These are phyloP conservation scores for Harpagus bidentatus DNA, from an alignment of 2,113 vertebrate genomes.

Conservation along the genomic window DNA sequence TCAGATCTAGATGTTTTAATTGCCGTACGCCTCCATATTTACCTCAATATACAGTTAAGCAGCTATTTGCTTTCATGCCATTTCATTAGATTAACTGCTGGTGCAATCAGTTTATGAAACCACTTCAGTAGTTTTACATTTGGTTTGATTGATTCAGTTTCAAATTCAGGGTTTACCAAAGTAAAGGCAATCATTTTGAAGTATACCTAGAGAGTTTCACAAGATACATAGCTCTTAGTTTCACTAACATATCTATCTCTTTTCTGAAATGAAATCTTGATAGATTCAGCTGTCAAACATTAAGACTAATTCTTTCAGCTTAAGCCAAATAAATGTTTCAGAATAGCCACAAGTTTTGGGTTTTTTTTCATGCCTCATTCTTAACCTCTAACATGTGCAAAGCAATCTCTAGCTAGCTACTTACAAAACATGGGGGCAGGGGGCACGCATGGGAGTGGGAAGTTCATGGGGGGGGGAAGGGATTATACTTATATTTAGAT, in stretches of 20 bases:
- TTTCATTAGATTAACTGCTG: neutral
- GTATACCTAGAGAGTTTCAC: neutral
- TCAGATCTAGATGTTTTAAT: neutral
- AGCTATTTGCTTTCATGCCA: neutral
- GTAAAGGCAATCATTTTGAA: neutral
- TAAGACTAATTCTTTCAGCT: neutral
- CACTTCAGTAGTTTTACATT: neutral
- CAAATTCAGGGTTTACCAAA: neutral
- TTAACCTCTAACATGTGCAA: neutral
- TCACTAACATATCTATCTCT: neutral
- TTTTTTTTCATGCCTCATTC: neutral
- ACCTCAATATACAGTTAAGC: neutral
- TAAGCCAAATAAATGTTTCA: neutral
- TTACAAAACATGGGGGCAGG: neutral
- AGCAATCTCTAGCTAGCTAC: neutral
- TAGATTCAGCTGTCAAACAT: neutral
- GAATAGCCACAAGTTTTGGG: neutral
- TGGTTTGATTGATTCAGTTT: neutral
- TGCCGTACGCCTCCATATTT: neutral
- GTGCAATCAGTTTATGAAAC: neutral
- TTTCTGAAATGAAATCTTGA: neutral
- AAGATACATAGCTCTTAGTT: neutral
- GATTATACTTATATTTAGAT: too few species aligned
- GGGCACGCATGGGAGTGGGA: neutral
- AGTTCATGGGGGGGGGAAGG: neutral